Evolutionary conservation across 2,888 invertebrate species (phyloP).

Genomic region (Ligdia adustata): DNA sequence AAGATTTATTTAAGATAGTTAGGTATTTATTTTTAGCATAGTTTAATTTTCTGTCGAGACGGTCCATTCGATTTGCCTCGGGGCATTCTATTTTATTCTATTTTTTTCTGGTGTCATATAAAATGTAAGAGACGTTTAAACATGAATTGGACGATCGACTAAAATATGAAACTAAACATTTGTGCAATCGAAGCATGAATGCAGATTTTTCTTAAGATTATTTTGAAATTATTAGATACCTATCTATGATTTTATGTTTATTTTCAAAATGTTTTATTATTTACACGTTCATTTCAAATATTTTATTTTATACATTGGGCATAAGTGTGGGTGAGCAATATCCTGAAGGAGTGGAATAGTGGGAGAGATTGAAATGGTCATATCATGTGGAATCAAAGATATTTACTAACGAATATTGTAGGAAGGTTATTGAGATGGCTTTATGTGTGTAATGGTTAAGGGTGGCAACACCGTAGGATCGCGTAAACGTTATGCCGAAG

Average conservation of each 20-base stretch:
- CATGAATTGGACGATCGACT: constrained; percentile 49
- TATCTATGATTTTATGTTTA: constrained; percentile 40
- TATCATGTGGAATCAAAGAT: constrained; percentile 74
- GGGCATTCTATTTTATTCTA: constrained; percentile 54
- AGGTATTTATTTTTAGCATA: constrained; percentile 83
- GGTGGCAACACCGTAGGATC: constrained; percentile 69
- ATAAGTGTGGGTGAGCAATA: constrained; percentile 66
- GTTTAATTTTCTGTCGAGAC: constrained; percentile 71
- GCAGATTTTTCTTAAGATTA: constrained; percentile 50
- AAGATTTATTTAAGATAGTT: constrained; percentile 83
- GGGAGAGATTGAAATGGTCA: constrained; percentile 72
- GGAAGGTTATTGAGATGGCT: constrained; percentile 61
- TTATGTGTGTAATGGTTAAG: constrained; percentile 70
- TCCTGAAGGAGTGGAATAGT: constrained; percentile 63
- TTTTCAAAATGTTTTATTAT: constrained; percentile 46
- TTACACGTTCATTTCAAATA: constrained; percentile 25
- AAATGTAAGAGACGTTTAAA: constrained; percentile 54
- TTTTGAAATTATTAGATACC: constrained; percentile 43
- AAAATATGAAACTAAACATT: constrained; percentile 52
- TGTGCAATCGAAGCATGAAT: constrained; percentile 66
- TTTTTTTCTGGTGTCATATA: constrained; percentile 73
- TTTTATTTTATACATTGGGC: constrained; percentile 43
- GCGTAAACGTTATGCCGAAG: constrained; percentile 67
- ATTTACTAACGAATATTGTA: constrained; percentile 67
- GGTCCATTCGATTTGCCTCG: constrained; percentile 65